phyloP scores from a whole-genome alignment of 1,140 invertebrate genomes.

The Palaemon carinicauda region DNA sequence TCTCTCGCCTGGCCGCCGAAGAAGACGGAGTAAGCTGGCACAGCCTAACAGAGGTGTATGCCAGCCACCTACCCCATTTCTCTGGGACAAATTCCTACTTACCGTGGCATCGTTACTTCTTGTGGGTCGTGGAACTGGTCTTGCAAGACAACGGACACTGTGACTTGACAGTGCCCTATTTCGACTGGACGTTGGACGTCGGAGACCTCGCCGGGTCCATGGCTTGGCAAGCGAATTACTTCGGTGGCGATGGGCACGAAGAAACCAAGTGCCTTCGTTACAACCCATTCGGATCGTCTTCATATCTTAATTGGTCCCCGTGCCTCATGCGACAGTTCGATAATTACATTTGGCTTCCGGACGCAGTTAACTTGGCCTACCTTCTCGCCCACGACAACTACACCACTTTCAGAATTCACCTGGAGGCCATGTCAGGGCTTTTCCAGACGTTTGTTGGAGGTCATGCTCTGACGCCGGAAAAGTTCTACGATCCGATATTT shows the following conservation, averaged over 20 bases:
- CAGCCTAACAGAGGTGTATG: background rate
- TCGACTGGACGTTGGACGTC: conserved; percentile 13
- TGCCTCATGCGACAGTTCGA: conserved; percentile 6
- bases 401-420: background rate
- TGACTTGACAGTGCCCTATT: background rate
- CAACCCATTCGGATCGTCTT: background rate
- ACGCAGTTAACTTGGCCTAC: background rate
- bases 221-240: conserved; percentile 3
- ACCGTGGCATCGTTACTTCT: background rate
- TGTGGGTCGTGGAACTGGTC: background rate
- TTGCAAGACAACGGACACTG: background rate
- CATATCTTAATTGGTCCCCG: background rate
- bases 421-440: background rate
- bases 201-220: background rate
- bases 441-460: background rate
- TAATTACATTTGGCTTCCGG: background rate
- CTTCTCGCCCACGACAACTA: background rate
- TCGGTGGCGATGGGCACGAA: background rate
- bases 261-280: background rate
- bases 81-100: background rate
- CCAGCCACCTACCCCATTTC: background rate
- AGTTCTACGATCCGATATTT: background rate
- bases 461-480: background rate
- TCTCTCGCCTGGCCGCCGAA: background rate
- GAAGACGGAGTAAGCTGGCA: background rate